phyloP scores from a whole-genome alignment of 2,113 vertebrate genomes.

The Vidua macroura region DNA sequence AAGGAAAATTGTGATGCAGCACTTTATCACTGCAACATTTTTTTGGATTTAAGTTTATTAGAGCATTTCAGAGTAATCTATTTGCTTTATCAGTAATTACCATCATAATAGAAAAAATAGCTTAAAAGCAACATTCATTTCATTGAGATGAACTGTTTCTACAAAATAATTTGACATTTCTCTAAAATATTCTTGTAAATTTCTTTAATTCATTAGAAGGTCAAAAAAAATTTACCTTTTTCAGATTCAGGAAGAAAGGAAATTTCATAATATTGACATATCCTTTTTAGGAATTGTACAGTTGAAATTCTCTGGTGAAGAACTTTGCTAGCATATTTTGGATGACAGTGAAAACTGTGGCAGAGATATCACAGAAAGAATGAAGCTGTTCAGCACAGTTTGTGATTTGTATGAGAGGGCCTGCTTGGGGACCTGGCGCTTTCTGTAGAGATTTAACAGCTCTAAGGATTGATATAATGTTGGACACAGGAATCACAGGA shows the following conservation, averaged over 20 bases:
- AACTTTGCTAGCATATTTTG: neutral
- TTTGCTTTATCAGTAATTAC: neutral
- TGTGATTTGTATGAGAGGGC: neutral
- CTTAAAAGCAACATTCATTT: neutral
- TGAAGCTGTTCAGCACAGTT: neutral
- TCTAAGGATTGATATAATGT: neutral
- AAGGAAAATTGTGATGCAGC: neutral
- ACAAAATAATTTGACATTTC: neutral
- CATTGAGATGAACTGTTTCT: neutral
- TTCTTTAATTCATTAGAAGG: neutral
- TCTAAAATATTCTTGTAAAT: neutral
- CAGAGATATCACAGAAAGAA: neutral
- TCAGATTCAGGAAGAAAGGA: neutral
- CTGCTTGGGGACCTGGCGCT: neutral
- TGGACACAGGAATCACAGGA: neutral
- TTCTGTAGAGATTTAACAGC: neutral
- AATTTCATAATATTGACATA: neutral
- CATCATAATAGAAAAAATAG: neutral
- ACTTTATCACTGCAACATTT: neutral
- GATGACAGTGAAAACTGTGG: neutral
- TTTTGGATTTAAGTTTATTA: neutral
- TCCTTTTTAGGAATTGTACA: neutral
- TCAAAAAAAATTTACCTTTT: neutral
- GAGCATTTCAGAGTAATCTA: neutral
- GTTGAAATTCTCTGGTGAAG: neutral